Conservation (phyloP, 2,113 vertebrate genomes). For the Saguinus midas region DNA sequence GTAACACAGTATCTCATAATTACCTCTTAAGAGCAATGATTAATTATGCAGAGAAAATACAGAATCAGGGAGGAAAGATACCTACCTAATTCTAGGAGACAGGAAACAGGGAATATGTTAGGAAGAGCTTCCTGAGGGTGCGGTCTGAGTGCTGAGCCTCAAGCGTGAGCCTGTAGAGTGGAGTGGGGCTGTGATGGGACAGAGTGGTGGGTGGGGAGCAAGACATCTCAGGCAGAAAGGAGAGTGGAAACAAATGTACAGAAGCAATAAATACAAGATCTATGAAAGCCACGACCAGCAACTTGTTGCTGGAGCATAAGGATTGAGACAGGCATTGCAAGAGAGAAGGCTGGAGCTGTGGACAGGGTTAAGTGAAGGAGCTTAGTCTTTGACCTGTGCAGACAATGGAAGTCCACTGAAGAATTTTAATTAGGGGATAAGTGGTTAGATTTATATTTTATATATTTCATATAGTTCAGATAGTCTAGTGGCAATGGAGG, state of each 20-base stretch:
- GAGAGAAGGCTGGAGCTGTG: accelerated
- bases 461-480: background rate
- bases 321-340: background rate
- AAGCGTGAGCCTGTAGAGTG: background rate
- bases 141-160: background rate
- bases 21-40: background rate
- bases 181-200: background rate
- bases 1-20: background rate
- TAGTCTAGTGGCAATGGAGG: background rate
- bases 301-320: background rate
- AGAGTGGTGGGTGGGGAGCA: background rate
- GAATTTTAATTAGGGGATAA: background rate
- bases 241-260: background rate
- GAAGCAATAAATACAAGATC: accelerated
- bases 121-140: background rate
- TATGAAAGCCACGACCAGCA: background rate
- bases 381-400: background rate
- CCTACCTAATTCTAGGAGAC: background rate
- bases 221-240: background rate
- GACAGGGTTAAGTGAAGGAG: background rate
- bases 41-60: background rate
- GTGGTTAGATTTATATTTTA: background rate
- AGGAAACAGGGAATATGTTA: background rate
- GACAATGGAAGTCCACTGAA: background rate
- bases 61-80: background rate